Percentiles rank a stretch among this genome's conserved stretches.
phyloP scores from a whole-genome alignment of 2,113 vertebrate species.

The Brachyhypopomus gauderio region DNA sequence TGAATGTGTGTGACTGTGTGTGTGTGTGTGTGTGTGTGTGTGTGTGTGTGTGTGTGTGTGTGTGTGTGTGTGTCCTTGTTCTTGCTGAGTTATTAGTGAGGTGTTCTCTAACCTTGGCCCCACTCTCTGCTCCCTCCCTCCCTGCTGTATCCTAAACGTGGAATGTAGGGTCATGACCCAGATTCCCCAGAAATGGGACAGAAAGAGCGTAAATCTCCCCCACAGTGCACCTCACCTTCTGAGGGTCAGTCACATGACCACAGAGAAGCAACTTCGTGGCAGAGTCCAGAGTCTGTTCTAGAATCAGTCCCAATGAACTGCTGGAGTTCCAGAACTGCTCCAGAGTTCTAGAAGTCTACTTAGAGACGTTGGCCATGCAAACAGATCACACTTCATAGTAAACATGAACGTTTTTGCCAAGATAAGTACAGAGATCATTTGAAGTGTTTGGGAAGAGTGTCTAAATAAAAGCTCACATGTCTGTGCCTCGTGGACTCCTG shows the following conservation, averaged over 20 bases:
- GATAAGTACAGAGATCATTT: neutral
- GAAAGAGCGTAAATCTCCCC: constrained; percentile 22
- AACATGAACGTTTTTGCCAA: neutral
- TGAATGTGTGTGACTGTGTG: neutral
- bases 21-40: neutral
- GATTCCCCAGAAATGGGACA: constrained; percentile 2
- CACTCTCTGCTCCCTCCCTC: neutral
- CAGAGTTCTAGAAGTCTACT: neutral
- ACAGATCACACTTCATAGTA: neutral
- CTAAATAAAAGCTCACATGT: neutral
- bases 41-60: neutral
- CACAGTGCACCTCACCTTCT: neutral
- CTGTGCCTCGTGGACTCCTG: too few relatives aligned
- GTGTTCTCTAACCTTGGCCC: neutral
- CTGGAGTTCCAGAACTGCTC: neutral
- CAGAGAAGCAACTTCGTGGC: neutral
- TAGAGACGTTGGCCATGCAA: neutral
- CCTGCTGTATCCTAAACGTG: constrained; percentile 5
- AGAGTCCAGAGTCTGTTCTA: neutral
- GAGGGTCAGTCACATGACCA: constrained; percentile 6
- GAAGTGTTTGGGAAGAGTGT: neutral
- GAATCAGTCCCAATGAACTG: neutral
- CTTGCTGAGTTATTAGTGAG: too few relatives aligned
- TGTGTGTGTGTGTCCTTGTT: neutral
- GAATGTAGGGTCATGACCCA: constrained; percentile 31